phyloP scores from a whole-genome alignment of 2,113 vertebrate species.

The Lepisosteus osseus region DNA sequence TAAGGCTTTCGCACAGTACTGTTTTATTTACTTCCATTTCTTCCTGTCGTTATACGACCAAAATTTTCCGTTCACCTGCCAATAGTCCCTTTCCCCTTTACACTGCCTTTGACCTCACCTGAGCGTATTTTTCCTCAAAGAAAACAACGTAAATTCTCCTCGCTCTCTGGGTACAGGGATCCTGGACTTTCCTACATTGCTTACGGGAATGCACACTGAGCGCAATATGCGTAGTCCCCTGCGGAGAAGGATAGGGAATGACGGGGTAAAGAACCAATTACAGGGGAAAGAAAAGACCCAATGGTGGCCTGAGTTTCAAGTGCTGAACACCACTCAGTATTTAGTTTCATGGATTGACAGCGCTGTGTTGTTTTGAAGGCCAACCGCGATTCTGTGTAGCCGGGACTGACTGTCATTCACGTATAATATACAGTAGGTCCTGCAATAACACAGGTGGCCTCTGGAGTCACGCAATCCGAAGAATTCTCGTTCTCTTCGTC shows the following conservation, averaged over 20 bases:
- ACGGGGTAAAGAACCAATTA: conserved; percentile 28
- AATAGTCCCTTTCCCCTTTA: conserved; percentile 48
- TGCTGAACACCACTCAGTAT: conserved; percentile 49
- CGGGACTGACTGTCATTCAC: too few relatives aligned
- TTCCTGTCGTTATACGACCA: conserved; percentile 13
- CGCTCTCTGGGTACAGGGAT: neutral
- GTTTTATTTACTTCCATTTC: conserved; percentile 64
- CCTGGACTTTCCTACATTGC: conserved; percentile 30
- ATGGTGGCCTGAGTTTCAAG: conserved; percentile 17
- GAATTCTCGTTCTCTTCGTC: too few relatives aligned
- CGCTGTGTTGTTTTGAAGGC: neutral
- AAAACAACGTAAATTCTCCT: neutral
- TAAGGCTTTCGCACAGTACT: conserved; percentile 66
- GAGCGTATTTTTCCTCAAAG: conserved; percentile 37
- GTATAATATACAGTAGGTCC: too few relatives aligned
- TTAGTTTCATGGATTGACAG: conserved; percentile 33
- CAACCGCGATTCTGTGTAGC: conserved; percentile 31
- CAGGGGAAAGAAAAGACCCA: conserved; percentile 21
- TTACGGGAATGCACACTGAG: conserved; percentile 51
- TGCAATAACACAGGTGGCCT: too few relatives aligned
- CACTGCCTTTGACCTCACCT: conserved; percentile 67
- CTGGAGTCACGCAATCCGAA: too few relatives aligned
- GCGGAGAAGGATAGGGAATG: conserved; percentile 30
- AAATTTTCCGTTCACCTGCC: conserved; percentile 54
- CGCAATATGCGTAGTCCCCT: conserved; percentile 19